Conservation (phyloP, 1,140 invertebrate species). For the Achatina immaculata region DNA sequence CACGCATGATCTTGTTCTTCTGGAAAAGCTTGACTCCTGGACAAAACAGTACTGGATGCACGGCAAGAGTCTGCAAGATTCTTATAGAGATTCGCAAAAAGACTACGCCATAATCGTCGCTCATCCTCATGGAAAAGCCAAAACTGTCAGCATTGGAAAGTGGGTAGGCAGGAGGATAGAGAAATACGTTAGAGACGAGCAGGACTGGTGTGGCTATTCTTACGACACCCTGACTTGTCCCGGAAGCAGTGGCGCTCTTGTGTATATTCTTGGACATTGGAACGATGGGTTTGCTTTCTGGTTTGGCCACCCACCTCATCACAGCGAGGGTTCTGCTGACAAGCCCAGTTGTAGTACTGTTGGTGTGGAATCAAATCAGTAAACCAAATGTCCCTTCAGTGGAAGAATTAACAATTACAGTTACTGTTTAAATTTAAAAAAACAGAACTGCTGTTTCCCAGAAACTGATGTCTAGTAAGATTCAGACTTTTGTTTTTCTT, state of each 20-base stretch:
- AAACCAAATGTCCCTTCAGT: too few relatives aligned
- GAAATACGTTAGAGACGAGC: background rate
- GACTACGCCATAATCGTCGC: background rate
- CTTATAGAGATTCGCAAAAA: background rate
- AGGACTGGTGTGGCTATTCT: background rate
- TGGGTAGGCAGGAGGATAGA: too few relatives aligned
- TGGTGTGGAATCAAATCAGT: too few relatives aligned
- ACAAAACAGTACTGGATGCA: background rate
- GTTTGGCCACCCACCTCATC: slow-evolving; percentile 20
- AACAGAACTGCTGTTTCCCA: too few relatives aligned
- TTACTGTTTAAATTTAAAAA: too few relatives aligned
- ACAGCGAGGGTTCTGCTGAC: background rate
- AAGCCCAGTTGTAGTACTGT: too few relatives aligned
- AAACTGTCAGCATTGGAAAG: background rate
- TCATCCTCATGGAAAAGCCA: slow-evolving; percentile 11
- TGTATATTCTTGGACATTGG: background rate
- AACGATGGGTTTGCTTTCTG: background rate
- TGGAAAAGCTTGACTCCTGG: background rate
- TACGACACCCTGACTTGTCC: background rate
- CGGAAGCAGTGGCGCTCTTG: background rate
- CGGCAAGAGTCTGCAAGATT: background rate
- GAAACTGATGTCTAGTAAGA: too few relatives aligned
- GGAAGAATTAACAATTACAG: too few relatives aligned
- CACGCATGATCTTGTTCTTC: background rate
- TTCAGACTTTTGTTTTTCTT: too few relatives aligned